phyloP scores from a whole-genome alignment of 2,113 vertebrate genomes.

The Sturnus vulgaris region DNA sequence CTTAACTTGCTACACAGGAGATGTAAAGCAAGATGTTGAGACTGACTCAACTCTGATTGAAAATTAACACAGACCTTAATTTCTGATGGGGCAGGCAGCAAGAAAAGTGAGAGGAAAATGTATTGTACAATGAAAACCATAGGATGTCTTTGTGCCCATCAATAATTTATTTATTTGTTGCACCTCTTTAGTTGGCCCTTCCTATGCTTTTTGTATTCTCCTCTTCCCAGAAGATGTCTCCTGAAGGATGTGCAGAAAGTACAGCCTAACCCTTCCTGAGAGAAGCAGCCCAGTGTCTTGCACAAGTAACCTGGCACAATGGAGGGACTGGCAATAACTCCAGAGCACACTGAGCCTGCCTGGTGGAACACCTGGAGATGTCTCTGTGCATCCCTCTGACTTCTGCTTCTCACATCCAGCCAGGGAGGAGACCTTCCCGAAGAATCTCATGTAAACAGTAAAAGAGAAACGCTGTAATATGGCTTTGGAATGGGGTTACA shows the following conservation, averaged over 20 bases:
- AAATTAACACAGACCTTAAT: not conserved
- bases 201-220: not conserved
- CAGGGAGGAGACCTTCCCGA: not conserved
- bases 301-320: not conserved
- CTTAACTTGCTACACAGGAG: not conserved
- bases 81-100: not conserved
- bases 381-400: not conserved
- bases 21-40: not conserved
- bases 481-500: not conserved
- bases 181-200: not conserved
- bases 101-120: not conserved
- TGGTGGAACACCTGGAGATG: not conserved
- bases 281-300: not conserved
- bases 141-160: not conserved
- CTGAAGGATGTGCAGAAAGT: not conserved
- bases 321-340: not conserved
- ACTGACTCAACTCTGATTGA: not conserved
- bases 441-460: not conserved
- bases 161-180: not conserved
- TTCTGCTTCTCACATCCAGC: not conserved
- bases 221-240: not conserved
- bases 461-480: not conserved
- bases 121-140: not conserved
- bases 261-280: not conserved
- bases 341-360: not conserved